phyloP scores from a whole-genome alignment of 2,113 vertebrate species.

The Macrotus californicus region DNA sequence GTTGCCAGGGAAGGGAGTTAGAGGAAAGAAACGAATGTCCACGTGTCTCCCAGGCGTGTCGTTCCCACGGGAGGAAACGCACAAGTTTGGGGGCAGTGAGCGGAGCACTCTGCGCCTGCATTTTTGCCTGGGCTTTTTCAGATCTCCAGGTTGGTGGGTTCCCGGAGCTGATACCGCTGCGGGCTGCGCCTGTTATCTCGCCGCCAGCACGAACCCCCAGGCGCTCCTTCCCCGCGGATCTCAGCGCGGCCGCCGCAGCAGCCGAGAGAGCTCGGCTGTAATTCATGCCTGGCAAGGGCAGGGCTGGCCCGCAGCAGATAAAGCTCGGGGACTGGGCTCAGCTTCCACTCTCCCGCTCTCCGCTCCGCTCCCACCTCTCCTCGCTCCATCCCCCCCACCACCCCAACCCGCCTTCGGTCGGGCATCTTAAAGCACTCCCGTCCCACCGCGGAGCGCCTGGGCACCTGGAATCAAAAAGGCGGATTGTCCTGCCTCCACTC shows the following conservation, averaged over 20 bases:
- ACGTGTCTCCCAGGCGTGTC: not conserved
- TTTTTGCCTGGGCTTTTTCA: not conserved
- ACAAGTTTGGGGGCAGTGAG: not conserved
- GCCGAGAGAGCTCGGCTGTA: constrained; percentile 44
- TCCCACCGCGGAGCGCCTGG: not conserved
- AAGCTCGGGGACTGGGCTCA: not conserved
- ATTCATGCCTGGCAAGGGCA: constrained; percentile 62
- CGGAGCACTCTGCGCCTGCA: not conserved
- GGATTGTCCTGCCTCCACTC: not conserved
- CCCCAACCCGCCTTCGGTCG: no score
- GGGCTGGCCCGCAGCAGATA: constrained; percentile 51
- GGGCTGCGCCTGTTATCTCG: constrained; percentile 43
- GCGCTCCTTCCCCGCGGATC: not conserved
- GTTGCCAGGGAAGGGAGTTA: not conserved
- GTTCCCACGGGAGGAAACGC: not conserved
- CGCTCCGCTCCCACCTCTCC: not conserved
- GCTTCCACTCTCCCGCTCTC: not conserved
- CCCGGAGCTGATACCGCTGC: not conserved
- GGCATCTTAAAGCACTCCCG: not conserved
- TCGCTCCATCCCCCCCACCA: not conserved
- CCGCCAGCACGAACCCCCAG: not conserved
- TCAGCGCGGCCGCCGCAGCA: not conserved
- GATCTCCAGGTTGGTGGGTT: not conserved
- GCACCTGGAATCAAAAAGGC: not conserved
- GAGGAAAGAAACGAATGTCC: not conserved